Conservation (phyloP, 1,140 invertebrate species). For the Rhopalosiphum padi region DNA sequence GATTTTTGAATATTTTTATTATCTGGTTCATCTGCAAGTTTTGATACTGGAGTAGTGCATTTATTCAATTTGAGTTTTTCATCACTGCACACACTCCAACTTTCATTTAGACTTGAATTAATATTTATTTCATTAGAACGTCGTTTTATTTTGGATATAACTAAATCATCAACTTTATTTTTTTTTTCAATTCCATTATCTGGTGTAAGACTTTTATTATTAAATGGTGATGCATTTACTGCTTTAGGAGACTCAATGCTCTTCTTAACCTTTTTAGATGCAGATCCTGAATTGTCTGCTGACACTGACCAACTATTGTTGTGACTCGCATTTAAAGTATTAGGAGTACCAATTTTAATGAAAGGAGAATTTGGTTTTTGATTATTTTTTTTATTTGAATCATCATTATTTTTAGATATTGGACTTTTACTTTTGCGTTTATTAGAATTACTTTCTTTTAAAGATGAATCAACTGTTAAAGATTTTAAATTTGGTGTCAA, state of each 20-base stretch:
- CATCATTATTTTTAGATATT: not conserved
- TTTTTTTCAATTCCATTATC: not conserved
- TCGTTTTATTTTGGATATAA: slow-evolving; percentile 34
- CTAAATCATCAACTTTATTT: slow-evolving; percentile 5
- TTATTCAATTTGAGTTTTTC: not conserved
- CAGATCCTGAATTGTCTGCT: not conserved
- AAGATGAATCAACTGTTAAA: not conserved
- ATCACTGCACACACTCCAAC: slow-evolving; percentile 41
- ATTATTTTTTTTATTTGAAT: not conserved
- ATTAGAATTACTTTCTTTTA: not conserved
- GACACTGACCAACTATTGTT: slow-evolving; percentile 25
- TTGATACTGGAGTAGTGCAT: not conserved
- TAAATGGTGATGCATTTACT: not conserved
- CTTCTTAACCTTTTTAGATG: not conserved
- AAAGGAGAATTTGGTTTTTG: not conserved
- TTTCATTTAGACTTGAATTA: slow-evolving; percentile 28
- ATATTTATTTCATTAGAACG: not conserved
- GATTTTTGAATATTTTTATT: not conserved
- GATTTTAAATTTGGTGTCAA: slow-evolving; percentile 24
- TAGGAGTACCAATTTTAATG: not conserved
- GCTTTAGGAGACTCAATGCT: not conserved
- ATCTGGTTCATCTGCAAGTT: not conserved
- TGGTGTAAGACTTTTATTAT: not conserved
- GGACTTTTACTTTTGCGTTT: slow-evolving; percentile 29
- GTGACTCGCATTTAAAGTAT: not conserved